Base-by-base conservation (phyloP, 2,888 invertebrate species). In the Rutpela maculata region DNA sequence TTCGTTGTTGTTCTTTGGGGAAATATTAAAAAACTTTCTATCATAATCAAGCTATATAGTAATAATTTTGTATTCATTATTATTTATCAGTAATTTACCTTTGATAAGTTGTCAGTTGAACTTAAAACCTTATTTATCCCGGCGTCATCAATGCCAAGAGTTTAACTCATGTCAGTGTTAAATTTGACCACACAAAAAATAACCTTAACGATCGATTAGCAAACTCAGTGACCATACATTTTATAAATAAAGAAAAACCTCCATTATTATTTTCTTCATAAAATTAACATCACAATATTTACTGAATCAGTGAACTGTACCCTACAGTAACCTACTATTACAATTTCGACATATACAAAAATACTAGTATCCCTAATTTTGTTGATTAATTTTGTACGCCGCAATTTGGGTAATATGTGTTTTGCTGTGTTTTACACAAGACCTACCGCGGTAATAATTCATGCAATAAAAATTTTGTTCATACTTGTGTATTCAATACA, bases 251-350 rank as follows among this genome's bases (percentile, higher is more conserved):
- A n/a, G 31, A 35, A 50, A n/a, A 43, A 43, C 12, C 12, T 43
- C 43, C 43, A 2, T 12, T 50, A 50, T n/a, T 50, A n/a, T 50
- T 50, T 50, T 50, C 50, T 15, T 50, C 50, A 50, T 50, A 50
- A 50, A n/a, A 50, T 50, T 50, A 50, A n/a, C n/a, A 50, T 50
- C 50, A 50, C 50, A n/a, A 50, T n/a, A 50, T 50, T 50, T 50
- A n/a, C 50, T 50, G 50, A 50, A 4, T n/a, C 50, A 50, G n/a
- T 50, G 50, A 50, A n/a, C n/a, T 50, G 50, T 43, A 12, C 43
- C 43, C 11, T 43, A 43, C 15, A 43, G 50, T 12, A n/a, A 50
- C 50, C n/a, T 50, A 50, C 15, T 50, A 50, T 50, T 50, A 50
- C n/a, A 50, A 15, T 50, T 50, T 50, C 50, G n/a, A 50, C 50